These are phyloP conservation scores for Melanaphis sacchari DNA, from an alignment of 1,140 invertebrate genomes.

Conservation along the genomic window DNA sequence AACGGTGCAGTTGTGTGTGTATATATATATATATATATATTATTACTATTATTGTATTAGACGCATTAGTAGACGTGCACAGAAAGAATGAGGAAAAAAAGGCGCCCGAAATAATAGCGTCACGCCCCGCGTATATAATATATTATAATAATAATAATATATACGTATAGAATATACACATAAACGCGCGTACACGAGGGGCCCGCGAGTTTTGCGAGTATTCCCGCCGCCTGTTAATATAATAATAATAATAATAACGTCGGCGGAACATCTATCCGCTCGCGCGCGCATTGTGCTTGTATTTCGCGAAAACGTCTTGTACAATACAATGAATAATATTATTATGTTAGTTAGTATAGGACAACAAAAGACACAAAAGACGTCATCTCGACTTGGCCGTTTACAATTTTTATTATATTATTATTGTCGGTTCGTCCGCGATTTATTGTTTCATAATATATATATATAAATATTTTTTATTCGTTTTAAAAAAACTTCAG, in stretches of 20 bases:
- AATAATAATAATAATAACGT: background rate
- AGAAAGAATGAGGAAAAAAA: background rate
- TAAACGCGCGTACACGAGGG: background rate
- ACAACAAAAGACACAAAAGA: slow-evolving; percentile 13
- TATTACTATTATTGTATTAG: background rate
- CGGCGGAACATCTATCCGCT: background rate
- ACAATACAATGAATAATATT: background rate
- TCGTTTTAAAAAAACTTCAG: background rate
- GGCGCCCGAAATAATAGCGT: background rate
- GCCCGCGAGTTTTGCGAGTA: background rate
- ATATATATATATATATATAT: too few relatives aligned
- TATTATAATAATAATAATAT: background rate
- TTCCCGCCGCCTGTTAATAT: slow-evolving; percentile 1
- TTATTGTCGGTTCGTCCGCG: background rate
- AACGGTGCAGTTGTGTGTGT: background rate
- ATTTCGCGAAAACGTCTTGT: background rate
- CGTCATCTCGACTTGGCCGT: background rate
- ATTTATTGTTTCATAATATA: background rate
- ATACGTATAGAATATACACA: background rate
- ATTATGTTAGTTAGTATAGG: background rate
- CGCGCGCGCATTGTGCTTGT: background rate
- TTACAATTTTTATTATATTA: background rate
- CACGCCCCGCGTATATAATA: background rate
- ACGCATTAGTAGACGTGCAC: background rate
- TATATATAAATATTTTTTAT: background rate